phyloP scores from a whole-genome alignment of 64 coral and sea anemone genomes.

The Montipora cactus region DNA sequence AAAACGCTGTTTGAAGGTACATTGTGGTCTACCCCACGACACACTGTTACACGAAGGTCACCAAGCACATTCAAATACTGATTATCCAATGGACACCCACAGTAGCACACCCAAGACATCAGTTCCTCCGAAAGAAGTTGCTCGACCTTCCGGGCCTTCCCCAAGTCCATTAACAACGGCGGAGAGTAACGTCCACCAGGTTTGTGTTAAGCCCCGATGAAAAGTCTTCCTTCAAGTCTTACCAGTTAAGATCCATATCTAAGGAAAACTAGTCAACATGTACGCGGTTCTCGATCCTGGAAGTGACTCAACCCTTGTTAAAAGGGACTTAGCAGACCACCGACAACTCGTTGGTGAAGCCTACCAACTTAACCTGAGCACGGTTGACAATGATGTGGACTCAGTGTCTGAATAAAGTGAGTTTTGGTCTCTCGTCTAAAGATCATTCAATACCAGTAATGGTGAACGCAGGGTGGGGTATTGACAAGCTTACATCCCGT shows the following conservation, averaged over 20 bases:
- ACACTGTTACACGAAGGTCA: neutral
- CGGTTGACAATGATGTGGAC: neutral
- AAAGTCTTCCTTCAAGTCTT: conserved; percentile 11
- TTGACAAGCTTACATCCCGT: conserved; percentile 38
- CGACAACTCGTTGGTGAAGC: conserved; percentile 25
- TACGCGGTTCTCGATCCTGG: conserved; percentile 23
- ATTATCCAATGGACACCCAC: neutral
- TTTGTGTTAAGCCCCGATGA: neutral
- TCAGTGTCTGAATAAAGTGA: neutral
- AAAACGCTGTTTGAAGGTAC: neutral
- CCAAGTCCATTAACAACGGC: neutral
- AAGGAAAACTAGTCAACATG: neutral
- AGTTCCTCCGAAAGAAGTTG: neutral
- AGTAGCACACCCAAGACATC: neutral
- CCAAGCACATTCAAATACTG: neutral
- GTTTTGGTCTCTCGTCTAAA: conserved; percentile 18
- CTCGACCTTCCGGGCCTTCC: neutral
- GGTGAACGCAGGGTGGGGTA: conserved; percentile 32
- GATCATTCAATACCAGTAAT: neutral
- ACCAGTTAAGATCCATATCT: conserved; percentile 6
- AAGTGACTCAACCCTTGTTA: conserved; percentile 39
- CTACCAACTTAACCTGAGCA: neutral
- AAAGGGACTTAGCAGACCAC: conserved; percentile 28
- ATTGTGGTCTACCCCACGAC: neutral
- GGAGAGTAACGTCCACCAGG: neutral